Evolutionary conservation across 2,113 vertebrate genomes (phyloP).

Genomic region (Bubo bubo): DNA sequence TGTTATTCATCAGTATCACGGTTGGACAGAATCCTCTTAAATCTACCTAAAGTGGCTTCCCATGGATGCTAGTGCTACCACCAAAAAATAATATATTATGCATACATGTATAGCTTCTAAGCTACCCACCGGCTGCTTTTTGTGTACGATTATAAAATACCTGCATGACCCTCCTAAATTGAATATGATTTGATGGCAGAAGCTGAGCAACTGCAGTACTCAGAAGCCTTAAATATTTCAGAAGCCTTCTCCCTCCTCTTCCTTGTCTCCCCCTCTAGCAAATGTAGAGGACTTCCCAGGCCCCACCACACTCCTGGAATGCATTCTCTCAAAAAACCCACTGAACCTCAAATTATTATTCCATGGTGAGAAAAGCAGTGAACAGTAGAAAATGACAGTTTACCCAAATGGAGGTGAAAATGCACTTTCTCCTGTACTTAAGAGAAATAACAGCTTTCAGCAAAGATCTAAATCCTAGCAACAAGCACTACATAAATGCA

Average conservation of each 20-base stretch:
- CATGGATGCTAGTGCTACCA: background rate
- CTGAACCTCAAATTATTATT: constrained; percentile 59
- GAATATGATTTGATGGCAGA: constrained; percentile 49
- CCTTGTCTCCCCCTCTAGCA: background rate
- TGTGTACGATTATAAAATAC: constrained; percentile 22
- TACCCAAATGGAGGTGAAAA: constrained; percentile 58
- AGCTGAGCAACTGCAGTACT: constrained; percentile 28
- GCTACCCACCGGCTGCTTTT: constrained; percentile 44
- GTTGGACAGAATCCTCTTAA: constrained; percentile 53
- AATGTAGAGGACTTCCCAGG: background rate
- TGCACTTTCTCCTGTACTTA: constrained; percentile 49
- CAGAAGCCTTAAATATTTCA: constrained; percentile 40
- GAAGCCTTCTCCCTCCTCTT: constrained; percentile 37
- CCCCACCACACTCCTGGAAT: constrained; percentile 19
- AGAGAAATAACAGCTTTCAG: constrained; percentile 66
- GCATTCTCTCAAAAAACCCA: constrained; percentile 48
- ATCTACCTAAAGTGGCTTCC: constrained; percentile 38
- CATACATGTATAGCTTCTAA: background rate
- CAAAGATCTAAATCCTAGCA: constrained; percentile 65
- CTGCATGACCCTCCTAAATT: constrained; percentile 37
- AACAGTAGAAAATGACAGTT: constrained; percentile 59
- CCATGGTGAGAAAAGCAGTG: constrained; percentile 50
- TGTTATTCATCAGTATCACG: constrained; percentile 35
- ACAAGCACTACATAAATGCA: constrained; percentile 54
- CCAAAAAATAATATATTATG: constrained; percentile 46